Evolutionary conservation across 1,140 invertebrate species (phyloP).

Genomic region (Drosophila elegans): DNA sequence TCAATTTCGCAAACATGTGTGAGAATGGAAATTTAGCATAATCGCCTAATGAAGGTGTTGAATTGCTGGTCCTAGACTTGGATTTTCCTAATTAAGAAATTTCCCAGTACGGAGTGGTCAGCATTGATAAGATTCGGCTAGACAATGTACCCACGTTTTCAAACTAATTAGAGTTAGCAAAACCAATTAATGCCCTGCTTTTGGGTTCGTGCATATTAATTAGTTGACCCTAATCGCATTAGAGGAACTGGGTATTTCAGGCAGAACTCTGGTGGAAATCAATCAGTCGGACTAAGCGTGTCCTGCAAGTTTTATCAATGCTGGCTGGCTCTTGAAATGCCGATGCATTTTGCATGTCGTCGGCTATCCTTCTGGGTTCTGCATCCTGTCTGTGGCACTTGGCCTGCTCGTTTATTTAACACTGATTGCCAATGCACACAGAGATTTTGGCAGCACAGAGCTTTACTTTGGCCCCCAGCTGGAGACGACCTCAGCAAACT

Average conservation of each 20-base stretch:
- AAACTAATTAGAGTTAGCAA: constrained; percentile 58
- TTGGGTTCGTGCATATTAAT: constrained; percentile 40
- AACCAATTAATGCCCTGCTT: constrained; percentile 48
- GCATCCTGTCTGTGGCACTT: constrained; percentile 17
- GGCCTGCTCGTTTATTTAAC: constrained; percentile 76
- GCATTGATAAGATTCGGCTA: constrained; percentile 15
- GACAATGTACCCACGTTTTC: constrained; percentile 19
- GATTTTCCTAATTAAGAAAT: constrained; percentile 17
- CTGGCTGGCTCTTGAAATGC: background rate
- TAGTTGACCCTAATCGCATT: constrained; percentile 35
- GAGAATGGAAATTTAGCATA: constrained; percentile 54
- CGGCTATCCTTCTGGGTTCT: constrained; percentile 33
- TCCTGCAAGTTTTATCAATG: constrained; percentile 66
- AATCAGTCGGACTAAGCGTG: constrained; percentile 44
- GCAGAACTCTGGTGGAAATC: constrained; percentile 38
- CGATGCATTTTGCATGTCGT: constrained; percentile 62
- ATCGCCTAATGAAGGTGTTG: constrained; percentile 56
- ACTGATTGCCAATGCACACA: constrained; percentile 80
- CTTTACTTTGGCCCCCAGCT: constrained; percentile 14
- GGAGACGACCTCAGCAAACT: constrained; percentile 57
- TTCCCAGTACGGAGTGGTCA: background rate
- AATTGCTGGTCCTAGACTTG: constrained; percentile 8
- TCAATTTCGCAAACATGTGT: constrained; percentile 30
- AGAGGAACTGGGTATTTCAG: constrained; percentile 3
- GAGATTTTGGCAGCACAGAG: constrained; percentile 56